Conservation (phyloP, 1,140 invertebrate genomes). For the Paralvinella palmiformis region DNA sequence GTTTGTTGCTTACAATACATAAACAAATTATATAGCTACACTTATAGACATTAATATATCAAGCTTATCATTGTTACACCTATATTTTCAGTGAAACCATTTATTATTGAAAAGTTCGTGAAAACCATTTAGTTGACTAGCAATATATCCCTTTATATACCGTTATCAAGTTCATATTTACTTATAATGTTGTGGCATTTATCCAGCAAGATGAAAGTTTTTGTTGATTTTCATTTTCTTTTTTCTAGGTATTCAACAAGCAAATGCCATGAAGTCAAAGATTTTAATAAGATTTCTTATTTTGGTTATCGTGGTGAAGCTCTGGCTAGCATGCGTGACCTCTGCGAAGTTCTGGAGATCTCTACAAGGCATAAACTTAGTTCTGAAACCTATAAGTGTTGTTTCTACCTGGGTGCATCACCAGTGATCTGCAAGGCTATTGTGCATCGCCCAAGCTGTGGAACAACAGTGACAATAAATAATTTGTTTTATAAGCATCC, state of each 20-base stretch:
- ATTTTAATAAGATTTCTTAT: conserved; percentile 52
- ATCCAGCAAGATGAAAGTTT: no score
- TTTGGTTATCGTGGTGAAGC: conserved; percentile 64
- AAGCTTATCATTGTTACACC: no score
- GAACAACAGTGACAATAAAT: conserved; percentile 61
- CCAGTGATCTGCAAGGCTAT: conserved; percentile 34
- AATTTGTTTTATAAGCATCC: conserved; percentile 60
- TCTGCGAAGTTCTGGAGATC: conserved; percentile 56
- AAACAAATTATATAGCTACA: no score
- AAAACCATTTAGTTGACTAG: no score
- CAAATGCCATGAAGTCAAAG: conserved; percentile 55
- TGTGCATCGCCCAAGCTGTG: conserved; percentile 53
- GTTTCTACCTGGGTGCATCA: conserved; percentile 49
- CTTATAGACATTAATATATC: no score
- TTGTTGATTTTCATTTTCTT: neutral
- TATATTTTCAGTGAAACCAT: no score
- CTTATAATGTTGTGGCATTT: no score
- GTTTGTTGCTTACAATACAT: no score
- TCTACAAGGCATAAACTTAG: conserved; percentile 48
- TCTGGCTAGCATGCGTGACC: conserved; percentile 57
- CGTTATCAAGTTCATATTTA: no score
- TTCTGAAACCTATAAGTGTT: conserved; percentile 52
- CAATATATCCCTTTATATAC: no score
- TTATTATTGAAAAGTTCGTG: no score
- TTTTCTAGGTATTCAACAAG: conserved; percentile 57